Conservation (phyloP, 2,113 vertebrate species). For the Oreotrochilus melanogaster region DNA sequence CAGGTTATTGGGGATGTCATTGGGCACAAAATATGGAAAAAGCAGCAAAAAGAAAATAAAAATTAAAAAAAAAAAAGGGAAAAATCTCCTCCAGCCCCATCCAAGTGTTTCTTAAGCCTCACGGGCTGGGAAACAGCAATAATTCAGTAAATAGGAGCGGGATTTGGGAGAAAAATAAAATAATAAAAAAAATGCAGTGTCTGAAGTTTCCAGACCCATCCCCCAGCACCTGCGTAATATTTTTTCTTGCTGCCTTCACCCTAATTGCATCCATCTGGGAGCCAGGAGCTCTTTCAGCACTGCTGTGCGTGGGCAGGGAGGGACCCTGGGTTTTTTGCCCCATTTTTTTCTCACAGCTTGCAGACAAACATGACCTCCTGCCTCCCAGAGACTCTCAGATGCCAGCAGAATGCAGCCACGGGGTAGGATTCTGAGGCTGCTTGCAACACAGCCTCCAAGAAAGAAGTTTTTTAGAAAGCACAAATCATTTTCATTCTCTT, state of each 20-base stretch:
- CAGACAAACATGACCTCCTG: not conserved
- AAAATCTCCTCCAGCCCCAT: not conserved
- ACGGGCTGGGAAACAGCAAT: accelerated
- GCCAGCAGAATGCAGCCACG: not conserved
- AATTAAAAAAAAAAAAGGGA: not conserved
- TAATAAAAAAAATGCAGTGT: not conserved
- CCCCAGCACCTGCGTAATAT: slow-evolving; percentile 32
- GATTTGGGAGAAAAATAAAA: not conserved
- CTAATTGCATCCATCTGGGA: slow-evolving; percentile 36
- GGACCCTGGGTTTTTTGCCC: not conserved
- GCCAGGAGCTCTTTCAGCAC: not conserved
- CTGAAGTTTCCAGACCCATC: slow-evolving; percentile 12
- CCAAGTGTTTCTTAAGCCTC: not conserved
- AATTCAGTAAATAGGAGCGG: not conserved
- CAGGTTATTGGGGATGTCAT: accelerated
- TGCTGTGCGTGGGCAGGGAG: not conserved
- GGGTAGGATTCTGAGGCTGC: accelerated
- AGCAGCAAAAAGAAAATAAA: not conserved
- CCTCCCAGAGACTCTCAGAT: not conserved
- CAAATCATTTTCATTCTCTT: not conserved
- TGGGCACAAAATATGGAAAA: not conserved
- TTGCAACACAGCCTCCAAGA: not conserved
- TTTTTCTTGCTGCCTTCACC: slow-evolving; percentile 4
- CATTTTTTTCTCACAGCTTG: not conserved
- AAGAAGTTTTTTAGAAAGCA: not conserved